Conservation (phyloP, 2,888 invertebrate species). For the Noctua pronuba region DNA sequence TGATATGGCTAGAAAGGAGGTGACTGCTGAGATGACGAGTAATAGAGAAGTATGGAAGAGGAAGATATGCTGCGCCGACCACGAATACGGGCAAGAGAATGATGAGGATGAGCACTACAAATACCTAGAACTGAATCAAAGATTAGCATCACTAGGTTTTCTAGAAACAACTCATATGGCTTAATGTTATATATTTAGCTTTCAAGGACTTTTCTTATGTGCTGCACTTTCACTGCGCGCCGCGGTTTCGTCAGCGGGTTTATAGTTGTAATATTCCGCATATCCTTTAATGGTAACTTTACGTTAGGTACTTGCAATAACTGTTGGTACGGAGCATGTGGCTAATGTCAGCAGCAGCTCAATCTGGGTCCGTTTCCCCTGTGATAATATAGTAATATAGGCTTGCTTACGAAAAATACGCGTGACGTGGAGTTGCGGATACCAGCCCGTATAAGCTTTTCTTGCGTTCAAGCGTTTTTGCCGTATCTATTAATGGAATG, state of each 20-base stretch:
- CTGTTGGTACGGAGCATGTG: background rate
- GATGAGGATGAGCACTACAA: too few relatives aligned
- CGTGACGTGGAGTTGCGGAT: too few relatives aligned
- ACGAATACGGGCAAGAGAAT: too few relatives aligned
- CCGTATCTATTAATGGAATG: too few relatives aligned
- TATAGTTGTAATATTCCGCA: background rate
- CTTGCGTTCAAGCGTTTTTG: background rate
- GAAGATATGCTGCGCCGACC: too few relatives aligned
- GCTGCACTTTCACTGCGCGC: conserved; percentile 16
- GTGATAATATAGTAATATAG: background rate
- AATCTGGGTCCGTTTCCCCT: background rate
- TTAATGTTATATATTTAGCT: background rate
- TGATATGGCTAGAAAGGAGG: too few relatives aligned
- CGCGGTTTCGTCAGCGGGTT: background rate
- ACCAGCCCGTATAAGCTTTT: background rate
- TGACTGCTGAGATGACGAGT: too few relatives aligned
- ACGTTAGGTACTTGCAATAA: background rate
- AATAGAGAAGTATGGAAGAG: too few relatives aligned
- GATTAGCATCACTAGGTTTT: background rate
- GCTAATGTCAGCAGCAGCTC: background rate
- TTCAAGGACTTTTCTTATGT: conserved; percentile 12
- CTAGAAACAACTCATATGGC: background rate
- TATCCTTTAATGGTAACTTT: conserved; percentile 2
- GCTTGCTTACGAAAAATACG: too few relatives aligned
- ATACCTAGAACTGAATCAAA: background rate